Conservation (phyloP, 1,140 invertebrate species). For the Bombus pyrosoma region DNA sequence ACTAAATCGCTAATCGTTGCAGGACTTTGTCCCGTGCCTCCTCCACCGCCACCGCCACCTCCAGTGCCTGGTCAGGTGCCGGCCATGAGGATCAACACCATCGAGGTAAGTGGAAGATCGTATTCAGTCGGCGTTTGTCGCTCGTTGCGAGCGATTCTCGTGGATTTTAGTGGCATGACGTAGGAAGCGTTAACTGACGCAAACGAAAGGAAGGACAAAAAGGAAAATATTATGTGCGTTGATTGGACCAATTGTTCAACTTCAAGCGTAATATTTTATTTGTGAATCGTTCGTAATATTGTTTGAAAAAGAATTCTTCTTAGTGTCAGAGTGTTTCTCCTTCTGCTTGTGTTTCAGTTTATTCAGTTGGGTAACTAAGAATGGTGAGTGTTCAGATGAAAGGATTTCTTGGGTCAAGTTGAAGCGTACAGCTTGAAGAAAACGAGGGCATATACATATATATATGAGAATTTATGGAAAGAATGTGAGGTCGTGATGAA, state of each 20-base stretch:
- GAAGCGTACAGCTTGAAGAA: background rate
- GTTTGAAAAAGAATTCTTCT: background rate
- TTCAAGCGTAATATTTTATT: background rate
- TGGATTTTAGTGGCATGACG: no score
- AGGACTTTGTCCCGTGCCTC: slow-evolving; percentile 78
- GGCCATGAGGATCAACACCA: slow-evolving; percentile 82
- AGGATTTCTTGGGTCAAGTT: background rate
- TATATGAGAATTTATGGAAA: background rate
- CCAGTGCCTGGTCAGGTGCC: slow-evolving; percentile 82
- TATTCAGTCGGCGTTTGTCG: slow-evolving; percentile 3
- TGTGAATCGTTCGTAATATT: background rate
- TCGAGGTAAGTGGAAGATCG: slow-evolving; percentile 73
- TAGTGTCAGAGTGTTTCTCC: no score
- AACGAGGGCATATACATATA: background rate
- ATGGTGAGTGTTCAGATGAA: background rate
- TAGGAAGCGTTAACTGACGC: no score
- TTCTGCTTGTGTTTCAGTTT: background rate
- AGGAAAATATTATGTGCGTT: no score
- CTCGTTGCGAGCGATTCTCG: background rate
- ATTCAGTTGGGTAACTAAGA: background rate
- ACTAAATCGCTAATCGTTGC: slow-evolving; percentile 60
- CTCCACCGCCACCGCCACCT: slow-evolving; percentile 83
- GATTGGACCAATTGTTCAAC: no score
- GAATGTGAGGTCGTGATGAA: background rate
- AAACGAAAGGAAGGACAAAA: no score